Evolutionary conservation across 2,113 vertebrate genomes (phyloP), one percentile per base, ranked within the genome.

Genomic region (Paradoxurus hermaphroditus): DNA sequence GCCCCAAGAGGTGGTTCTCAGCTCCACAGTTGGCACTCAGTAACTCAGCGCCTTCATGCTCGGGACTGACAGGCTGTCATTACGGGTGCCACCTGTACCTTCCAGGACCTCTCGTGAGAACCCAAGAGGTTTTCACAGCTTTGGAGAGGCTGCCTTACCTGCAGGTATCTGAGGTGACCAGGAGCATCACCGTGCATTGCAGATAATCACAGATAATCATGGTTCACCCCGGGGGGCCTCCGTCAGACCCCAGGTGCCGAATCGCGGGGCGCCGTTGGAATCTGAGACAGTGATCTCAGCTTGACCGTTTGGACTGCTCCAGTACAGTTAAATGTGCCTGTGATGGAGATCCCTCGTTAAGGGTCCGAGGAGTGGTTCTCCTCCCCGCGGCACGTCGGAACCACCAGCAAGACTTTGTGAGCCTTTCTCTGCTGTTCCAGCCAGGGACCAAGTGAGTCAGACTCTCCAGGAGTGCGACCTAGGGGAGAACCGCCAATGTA

Each of bases 91-190:
- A 5, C 15, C 18, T 13, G 63, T 23, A 10, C 49, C 67, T 72
- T 73, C 14, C 44, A 78, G n/a, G 16, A 56, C 19, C 31, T 25
- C 14, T 51, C 0, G 0, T 51, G 86, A 91, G n/a, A n/a, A 65
- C 19, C 10, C 16, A 10, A 25, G 49, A 29, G 31, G 7, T 41
- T 29, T 39, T 65, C 39, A n/a, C 27, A 82, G 78, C 51, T 44
- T 36, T 0, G 0, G 53, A 25, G 25, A 10, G 46, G 44, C 21
- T 3, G 4, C 3, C 0, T 53, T n/a, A 36, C 44, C 41, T 56
- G 3, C 86, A n/a, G 16, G 56, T 39, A 3, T 59, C 7, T 46
- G 2, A 53, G 46, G 29, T n/a, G 21, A 18, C 44, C 41, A 16
- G 59, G 29, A 87, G 51, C 59, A 25, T 77, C 59, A 19, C 13